Base-by-base conservation (phyloP, 2,797 vertebrate genomes). In the Gambelia wislizenii region DNA sequence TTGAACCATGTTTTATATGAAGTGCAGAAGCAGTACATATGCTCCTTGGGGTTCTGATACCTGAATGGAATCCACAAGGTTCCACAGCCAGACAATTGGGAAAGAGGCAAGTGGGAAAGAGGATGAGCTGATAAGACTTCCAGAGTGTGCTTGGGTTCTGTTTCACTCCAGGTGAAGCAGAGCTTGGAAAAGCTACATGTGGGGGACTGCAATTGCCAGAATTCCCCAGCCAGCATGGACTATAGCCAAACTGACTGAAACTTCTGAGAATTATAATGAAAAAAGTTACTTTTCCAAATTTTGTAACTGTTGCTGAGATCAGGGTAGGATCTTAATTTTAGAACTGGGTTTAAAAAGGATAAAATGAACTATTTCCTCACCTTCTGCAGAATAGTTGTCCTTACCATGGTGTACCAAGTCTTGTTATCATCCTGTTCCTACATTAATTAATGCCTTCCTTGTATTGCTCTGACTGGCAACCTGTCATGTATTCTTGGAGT, bases 1-100 rank as follows among this genome's bases (percentile, higher is more conserved):
- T 86, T 75, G 42, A 74, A 82, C 22, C 5, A 87, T 47, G 2
- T 61, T 18, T 85, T 86, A 84, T 52, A 54, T 4, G 67, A 84
- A 14, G 0, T 0, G 12, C 7, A 85, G 56, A 82, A 30, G 9
- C 18, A 7, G 39, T 5, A 6, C 6, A 36, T 33, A 7, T 2
- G 4, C 7, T 22, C 18, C 6, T 74, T 82, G 18, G 30, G 52
- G 16, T 67, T n/a, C 16, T 14, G 1, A 18, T 27, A 52, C 7
- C n/a, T 67, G 59, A 39, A 44, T 33, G 30, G 16, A 39, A 49
- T 67, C 20, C 2, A 36, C 30, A 67, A 4, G 6, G 6, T 56
- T 74, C 25, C 27, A 30, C 25, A 47, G 42, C 2, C 42, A 27
- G 10, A 27, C 47, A 42, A 76, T 25, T 76, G 75, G 75, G 25